These are phyloP conservation scores for Malurus cyaneus DNA, from an alignment of 2,113 vertebrate genomes.

Conservation along the genomic window DNA sequence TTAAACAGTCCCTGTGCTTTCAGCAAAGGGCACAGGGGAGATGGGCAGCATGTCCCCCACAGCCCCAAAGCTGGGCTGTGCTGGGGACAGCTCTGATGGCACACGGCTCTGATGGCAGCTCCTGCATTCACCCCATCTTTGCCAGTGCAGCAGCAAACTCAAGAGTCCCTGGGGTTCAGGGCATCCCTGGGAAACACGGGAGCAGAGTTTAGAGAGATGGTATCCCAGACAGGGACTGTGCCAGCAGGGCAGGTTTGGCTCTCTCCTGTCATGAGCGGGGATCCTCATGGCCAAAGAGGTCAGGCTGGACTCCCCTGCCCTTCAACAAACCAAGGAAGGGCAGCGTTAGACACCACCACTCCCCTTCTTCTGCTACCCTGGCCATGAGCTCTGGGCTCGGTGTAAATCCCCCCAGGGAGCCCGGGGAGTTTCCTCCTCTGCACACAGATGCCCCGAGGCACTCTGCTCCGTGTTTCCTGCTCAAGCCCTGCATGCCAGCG, in stretches of 20 bases:
- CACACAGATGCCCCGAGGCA: fast-evolving
- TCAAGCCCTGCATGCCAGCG: fast-evolving
- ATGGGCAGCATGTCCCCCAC: fast-evolving
- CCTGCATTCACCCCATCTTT: fast-evolving
- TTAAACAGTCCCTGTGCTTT: fast-evolving
- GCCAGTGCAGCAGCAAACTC: neutral
- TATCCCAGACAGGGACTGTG: fast-evolving
- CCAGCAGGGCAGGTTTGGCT: neutral
- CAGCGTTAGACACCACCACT: neutral
- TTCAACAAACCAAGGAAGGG: neutral
- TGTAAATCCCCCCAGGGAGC: neutral
- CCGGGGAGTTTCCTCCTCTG: neutral
- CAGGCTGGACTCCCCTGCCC: fast-evolving
- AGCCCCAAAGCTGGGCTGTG: neutral
- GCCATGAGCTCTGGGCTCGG: fast-evolving
- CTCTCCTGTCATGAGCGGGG: neutral
- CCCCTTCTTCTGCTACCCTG: neutral
- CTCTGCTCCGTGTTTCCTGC: neutral
- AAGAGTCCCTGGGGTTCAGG: neutral
- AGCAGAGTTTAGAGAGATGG: neutral
- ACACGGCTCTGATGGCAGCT: fast-evolving
- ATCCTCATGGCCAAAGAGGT: neutral
- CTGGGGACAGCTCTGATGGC: neutral
- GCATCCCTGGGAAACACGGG: fast-evolving
- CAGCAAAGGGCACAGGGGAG: neutral